Evolutionary conservation across 2,797 vertebrate genomes (phyloP), one percentile per base, ranked within the genome.

Genomic region (Rhinatrema bivittatum): DNA sequence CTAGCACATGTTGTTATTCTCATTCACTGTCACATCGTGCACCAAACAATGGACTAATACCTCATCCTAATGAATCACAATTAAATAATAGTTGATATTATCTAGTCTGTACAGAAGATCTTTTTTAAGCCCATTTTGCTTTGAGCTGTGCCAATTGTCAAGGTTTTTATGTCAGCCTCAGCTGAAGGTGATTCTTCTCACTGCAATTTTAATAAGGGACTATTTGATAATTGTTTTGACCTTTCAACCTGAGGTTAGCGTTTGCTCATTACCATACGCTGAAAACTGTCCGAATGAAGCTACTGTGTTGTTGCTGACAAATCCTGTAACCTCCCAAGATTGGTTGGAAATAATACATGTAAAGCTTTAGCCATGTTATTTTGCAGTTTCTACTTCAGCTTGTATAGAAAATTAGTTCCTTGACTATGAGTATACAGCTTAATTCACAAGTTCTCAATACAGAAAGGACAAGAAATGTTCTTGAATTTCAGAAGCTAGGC

Each of bases 181-280:
- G 45, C 38, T 39, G 20, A 51, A 40, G 39, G 5, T 42, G 46
- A 27, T 42, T 43, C 26, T 25, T 48, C 27, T 46, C 54, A 29
- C 54, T 48, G 31, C 3, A 32, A 34, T 66, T 79, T 78, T 77
- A 78, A 80, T 58, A 61, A 78, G 64, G 65, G 73, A 65, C 68
- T 64, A 59, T 67, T 53, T 62, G 76, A 72, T 72, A 64, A 79
- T 82, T 55, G 69, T 52, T 48, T 49, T 77, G 81, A 73, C 80
- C 83, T 80, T 72, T 74, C 51, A 75, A 77, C 86, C 74, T n/a
- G 39, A 40, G 70, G 46, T 65, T 69, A 64, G 56, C 70, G 48
- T 28, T 39, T 70, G 58, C 76, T 87, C 72, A 60, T 81, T 81
- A 80, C 66, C 72, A 64, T 72, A 74, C 59, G 54, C 62, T 59